phyloP scores from a whole-genome alignment of 2,888 invertebrate species.

The Glomeris marginata region DNA sequence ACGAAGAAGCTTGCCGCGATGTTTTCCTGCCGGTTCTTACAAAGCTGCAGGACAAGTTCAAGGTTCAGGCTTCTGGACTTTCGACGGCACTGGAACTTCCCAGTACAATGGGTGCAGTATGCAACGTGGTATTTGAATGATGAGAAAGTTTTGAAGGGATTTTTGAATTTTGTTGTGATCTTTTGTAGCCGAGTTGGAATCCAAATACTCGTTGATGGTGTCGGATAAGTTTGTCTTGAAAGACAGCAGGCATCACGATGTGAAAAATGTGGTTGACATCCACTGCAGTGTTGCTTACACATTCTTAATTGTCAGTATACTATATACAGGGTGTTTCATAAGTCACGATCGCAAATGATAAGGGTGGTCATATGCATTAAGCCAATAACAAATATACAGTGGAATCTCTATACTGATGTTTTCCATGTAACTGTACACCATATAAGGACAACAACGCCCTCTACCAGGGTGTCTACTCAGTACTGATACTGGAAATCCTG shows the following conservation, averaged over 20 bases:
- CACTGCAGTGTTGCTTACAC: constrained; percentile 39
- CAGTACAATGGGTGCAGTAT: background rate
- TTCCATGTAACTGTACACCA: too few species aligned
- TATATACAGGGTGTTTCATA: background rate
- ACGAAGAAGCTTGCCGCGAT: constrained; percentile 9
- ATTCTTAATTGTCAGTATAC: constrained; percentile 29
- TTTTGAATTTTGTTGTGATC: too few species aligned
- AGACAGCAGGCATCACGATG: constrained; percentile 22
- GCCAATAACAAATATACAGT: too few species aligned
- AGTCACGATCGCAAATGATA: constrained; percentile 1
- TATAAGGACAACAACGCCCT: too few species aligned
- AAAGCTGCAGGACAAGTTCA: constrained; percentile 18
- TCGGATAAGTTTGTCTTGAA: constrained; percentile 1
- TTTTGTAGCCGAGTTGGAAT: constrained; percentile 5
- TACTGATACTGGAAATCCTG: too few species aligned
- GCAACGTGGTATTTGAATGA: background rate
- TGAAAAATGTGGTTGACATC: constrained; percentile 36
- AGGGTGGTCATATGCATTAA: too few species aligned
- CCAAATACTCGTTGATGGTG: background rate
- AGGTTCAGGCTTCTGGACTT: constrained; percentile 6
- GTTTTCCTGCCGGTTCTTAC: constrained; percentile 15
- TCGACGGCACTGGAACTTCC: background rate
- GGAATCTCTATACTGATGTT: too few species aligned
- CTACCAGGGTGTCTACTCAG: too few species aligned
- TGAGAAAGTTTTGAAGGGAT: too few species aligned